phyloP scores from a whole-genome alignment of 2,888 invertebrate genomes.

The Homarus gammarus region DNA sequence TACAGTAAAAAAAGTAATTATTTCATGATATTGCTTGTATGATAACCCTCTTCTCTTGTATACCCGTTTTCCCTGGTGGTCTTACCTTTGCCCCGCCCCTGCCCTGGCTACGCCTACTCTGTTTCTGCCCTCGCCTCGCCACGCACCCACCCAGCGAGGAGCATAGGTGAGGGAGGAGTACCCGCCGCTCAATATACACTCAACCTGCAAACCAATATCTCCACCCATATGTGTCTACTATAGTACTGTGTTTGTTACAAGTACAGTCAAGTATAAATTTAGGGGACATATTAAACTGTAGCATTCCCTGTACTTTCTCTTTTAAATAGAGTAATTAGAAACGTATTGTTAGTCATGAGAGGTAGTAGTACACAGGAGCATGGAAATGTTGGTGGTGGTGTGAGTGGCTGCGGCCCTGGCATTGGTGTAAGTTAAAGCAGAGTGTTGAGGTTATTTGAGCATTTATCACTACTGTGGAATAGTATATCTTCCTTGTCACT shows the following conservation, averaged over 20 bases:
- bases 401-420: background rate
- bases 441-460: background rate
- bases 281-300: background rate
- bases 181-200: too few species aligned
- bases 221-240: background rate
- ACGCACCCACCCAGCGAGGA: slow-evolving; percentile 60
- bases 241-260: background rate
- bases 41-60: slow-evolving; percentile 30
- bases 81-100: slow-evolving; percentile 28
- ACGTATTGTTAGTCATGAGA: background rate
- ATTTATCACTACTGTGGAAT: slow-evolving; percentile 4
- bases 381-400: background rate
- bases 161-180: slow-evolving; percentile 64
- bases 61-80: slow-evolving; percentile 42
- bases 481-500: slow-evolving; percentile 4
- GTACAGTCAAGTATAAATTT: background rate
- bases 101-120: slow-evolving; percentile 30
- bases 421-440: background rate
- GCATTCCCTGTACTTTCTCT: background rate
- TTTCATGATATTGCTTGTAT: background rate
- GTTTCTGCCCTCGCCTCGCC: slow-evolving; percentile 37
- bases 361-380: background rate
- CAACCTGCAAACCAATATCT: slow-evolving; percentile 5
- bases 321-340: background rate
- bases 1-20: background rate